Conservation (phyloP, 2,113 vertebrate species). For the Redunca redunca region DNA sequence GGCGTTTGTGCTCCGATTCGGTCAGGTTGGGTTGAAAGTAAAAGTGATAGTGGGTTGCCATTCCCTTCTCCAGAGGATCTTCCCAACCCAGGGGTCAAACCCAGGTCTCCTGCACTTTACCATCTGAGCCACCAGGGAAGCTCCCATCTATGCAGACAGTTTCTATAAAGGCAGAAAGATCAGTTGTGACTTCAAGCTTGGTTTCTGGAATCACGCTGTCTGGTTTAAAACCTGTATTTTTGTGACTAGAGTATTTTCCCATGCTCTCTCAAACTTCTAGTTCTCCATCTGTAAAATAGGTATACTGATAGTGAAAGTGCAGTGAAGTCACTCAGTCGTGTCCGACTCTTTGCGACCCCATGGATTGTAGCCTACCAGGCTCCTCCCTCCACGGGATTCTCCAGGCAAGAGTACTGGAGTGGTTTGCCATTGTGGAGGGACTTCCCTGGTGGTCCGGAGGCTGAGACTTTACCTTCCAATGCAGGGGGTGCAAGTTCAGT, state of each 20-base stretch:
- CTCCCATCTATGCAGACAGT: not conserved
- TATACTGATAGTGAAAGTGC: not conserved
- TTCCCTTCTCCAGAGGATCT: not conserved
- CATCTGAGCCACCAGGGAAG: not conserved
- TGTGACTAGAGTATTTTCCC: not conserved
- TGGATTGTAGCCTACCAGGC: too few relatives aligned
- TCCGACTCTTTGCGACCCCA: too few relatives aligned
- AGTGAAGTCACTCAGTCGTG: too few relatives aligned
- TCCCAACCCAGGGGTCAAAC: not conserved
- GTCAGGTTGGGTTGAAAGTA: not conserved
- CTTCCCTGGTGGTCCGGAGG: not conserved
- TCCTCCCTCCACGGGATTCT: too few relatives aligned
- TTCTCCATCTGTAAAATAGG: not conserved
- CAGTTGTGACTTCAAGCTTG: not conserved
- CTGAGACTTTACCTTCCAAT: not conserved
- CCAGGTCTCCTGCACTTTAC: not conserved
- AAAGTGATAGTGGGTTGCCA: not conserved
- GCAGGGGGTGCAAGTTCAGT: not conserved
- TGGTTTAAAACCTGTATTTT: not conserved
- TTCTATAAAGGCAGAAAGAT: not conserved
- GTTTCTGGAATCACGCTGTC: not conserved
- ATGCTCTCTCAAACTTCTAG: not conserved
- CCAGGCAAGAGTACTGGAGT: too few relatives aligned
- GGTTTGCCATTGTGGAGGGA: not conserved
- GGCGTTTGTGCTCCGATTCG: not conserved